Conservation (phyloP, 2,888 invertebrate species). For the Euplagia quadripunctaria region DNA sequence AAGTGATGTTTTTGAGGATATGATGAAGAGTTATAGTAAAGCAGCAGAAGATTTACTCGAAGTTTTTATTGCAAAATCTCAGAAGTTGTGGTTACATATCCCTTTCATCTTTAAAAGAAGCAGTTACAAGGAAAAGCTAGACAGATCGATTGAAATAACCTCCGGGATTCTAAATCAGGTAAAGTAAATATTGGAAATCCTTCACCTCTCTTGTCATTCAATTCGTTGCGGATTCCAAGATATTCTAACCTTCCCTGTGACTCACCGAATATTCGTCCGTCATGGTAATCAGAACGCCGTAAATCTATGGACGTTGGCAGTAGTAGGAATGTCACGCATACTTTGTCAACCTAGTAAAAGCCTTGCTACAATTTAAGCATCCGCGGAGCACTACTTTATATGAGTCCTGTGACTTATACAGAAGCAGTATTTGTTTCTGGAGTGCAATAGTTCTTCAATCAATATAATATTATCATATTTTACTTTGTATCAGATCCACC, state of each 20-base stretch:
- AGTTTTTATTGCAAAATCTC: conserved; percentile 27
- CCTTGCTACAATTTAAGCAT: no score
- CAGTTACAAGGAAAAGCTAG: not conserved
- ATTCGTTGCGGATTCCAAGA: not conserved
- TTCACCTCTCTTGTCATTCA: no score
- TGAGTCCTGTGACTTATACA: no score
- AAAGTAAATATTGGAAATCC: not conserved
- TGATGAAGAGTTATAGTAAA: conserved; percentile 12
- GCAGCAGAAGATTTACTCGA: conserved; percentile 27
- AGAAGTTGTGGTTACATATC: conserved; percentile 39
- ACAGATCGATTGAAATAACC: not conserved
- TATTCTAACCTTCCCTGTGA: not conserved
- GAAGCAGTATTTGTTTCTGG: no score
- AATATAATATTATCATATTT: not conserved
- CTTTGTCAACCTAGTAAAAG: no score
- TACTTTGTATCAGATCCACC: not conserved
- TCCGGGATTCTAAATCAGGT: conserved; percentile 5
- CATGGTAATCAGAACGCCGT: not conserved
- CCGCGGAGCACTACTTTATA: no score
- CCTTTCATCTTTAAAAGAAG: conserved; percentile 32
- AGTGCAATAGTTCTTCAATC: no score
- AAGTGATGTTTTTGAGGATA: not conserved
- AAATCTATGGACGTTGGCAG: not conserved
- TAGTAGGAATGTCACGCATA: not conserved
- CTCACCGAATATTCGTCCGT: not conserved